Base-by-base conservation (phyloP, 2,113 vertebrate species). In the Phainopepla nitens region DNA sequence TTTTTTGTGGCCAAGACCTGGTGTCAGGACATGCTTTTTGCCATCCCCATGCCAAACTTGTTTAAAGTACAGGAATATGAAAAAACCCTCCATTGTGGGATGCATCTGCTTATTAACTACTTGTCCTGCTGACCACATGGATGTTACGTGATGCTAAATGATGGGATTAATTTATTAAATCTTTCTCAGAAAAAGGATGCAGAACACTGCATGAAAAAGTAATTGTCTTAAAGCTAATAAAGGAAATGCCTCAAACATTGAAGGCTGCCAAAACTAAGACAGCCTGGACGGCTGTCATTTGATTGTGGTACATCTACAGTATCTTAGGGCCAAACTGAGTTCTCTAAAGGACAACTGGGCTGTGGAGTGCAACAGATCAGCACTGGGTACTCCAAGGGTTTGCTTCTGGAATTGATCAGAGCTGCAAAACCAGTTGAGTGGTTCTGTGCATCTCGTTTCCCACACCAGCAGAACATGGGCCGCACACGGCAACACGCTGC, bases 401-500 rank as follows among this genome's bases (percentile, higher is more conserved):
- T 89, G 23, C 45, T 83, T 58, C 64, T 78, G 83, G 69, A 20
- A 23, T 42, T 51, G 58, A 42, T 36, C 14, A 81, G 56, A 75
- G 35, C 65, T 33, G 35, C 28, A 53, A 51, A 54, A 13, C 33
- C 27, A 69, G 36, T 1, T 44, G 27, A 45, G 35, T 31, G 25
- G 45, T 66, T 73, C 57, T 87, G 23, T 66, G 28, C 23, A 35
- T 50, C 50, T 53, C 10, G 2, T 66, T 84, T 75, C 29, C 75
- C 53, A 33, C 20, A 27, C 10, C 47, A 58, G 31, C 68, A 57
- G 54, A 66, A 15, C 35, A 3, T 20, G 35, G 23, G 29, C 7
- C 31, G 47, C 11, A 8, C 13, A 1, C 4, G n/a, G 61, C 31
- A 20, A 2, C 8, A 53, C 0, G 0, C 33, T 29, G 27, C 17